phyloP scores from a whole-genome alignment of 2,888 invertebrate species.

The Agrilus cyanescens region DNA sequence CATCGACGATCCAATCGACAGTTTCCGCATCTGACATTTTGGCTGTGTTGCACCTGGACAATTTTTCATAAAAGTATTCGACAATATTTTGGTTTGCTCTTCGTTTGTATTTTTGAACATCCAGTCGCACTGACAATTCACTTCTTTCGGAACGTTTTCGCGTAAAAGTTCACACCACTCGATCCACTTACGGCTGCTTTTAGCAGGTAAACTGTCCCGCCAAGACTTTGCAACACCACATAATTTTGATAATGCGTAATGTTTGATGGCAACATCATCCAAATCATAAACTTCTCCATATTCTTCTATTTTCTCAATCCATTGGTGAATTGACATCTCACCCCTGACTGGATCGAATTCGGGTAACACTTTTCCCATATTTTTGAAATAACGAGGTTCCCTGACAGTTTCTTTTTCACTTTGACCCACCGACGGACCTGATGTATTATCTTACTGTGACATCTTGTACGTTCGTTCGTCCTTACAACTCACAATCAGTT shows the following conservation, averaged over 20 bases:
- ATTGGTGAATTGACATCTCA: slow-evolving; percentile 8
- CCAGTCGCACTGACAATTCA: neutral
- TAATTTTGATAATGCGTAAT: slow-evolving; percentile 15
- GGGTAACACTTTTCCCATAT: slow-evolving; percentile 3
- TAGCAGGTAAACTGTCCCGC: slow-evolving; percentile 12
- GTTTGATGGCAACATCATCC: slow-evolving; percentile 11
- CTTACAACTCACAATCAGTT: too few relatives aligned
- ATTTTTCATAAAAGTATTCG: slow-evolving; percentile 14
- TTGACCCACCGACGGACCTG: too few relatives aligned
- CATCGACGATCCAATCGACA: slow-evolving; percentile 12
- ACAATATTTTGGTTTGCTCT: slow-evolving; percentile 9
- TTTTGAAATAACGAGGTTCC: slow-evolving; percentile 2
- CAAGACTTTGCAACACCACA: slow-evolving; percentile 15
- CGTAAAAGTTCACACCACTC: slow-evolving; percentile 6
- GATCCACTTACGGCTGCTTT: slow-evolving; percentile 4
- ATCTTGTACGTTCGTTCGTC: too few relatives aligned
- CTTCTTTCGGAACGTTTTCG: neutral
- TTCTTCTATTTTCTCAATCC: slow-evolving; percentile 10
- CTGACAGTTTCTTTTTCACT: too few relatives aligned
- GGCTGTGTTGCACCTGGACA: slow-evolving; percentile 12
- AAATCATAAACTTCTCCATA: slow-evolving; percentile 13
- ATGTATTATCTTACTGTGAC: too few relatives aligned
- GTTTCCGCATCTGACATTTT: slow-evolving; percentile 9
- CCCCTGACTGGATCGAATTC: slow-evolving; percentile 7
- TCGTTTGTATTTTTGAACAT: slow-evolving; percentile 11